Conservation (phyloP, 2,113 vertebrate genomes). For the Phycodurus eques region DNA sequence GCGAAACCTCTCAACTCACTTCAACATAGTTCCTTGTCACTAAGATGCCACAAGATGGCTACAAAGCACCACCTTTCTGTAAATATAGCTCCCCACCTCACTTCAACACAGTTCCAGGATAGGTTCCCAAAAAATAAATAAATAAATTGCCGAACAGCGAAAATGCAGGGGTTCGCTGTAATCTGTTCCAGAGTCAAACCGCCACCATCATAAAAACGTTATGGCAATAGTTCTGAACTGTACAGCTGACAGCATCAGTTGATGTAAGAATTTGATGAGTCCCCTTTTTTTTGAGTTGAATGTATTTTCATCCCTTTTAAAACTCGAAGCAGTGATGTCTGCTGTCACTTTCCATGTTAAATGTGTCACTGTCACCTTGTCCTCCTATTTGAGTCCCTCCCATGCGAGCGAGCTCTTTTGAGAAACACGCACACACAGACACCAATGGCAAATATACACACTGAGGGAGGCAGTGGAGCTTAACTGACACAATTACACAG, state of each 20-base stretch:
- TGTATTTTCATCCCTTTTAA: slow-evolving; percentile 11
- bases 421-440: slow-evolving; percentile 16
- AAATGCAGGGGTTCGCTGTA: too few species aligned
- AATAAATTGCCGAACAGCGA: too few species aligned
- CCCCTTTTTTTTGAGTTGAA: neutral
- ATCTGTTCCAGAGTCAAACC: too few species aligned
- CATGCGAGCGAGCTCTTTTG: neutral
- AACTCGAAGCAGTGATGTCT: slow-evolving; percentile 17
- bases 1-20: too few species aligned
- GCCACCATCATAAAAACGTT: neutral
- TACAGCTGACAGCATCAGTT: neutral
- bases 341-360: slow-evolving; percentile 38
- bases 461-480: slow-evolving; percentile 35
- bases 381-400: slow-evolving; percentile 31
- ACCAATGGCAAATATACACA: slow-evolving; percentile 17
- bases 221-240: too few species aligned
- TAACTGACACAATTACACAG: slow-evolving; percentile 51
- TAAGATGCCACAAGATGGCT: too few species aligned
- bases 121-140: too few species aligned
- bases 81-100: too few species aligned
- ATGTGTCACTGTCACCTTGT: slow-evolving; percentile 49
- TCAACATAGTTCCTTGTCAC: too few species aligned
- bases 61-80: too few species aligned
- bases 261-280: neutral
- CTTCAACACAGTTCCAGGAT: too few species aligned